Percentiles rank a stretch among this genome's conserved stretches.
These are phyloP conservation scores for Phalanger gymnotis DNA, from an alignment of 2,797 vertebrate species.

Conservation along the genomic window DNA sequence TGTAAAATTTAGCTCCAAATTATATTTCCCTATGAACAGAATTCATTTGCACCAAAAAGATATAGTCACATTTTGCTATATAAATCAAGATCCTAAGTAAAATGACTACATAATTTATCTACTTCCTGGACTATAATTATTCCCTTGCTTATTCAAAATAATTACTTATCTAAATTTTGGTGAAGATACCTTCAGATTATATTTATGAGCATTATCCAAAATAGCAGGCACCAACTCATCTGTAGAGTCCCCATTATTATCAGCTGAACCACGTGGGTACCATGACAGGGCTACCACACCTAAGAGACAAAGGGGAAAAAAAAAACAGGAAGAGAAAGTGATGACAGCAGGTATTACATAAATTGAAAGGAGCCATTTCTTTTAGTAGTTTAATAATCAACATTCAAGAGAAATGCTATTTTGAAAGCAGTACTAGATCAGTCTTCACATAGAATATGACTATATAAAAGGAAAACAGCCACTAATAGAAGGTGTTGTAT, in stretches of 20 bases:
- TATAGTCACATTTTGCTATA: slow-evolving; percentile 7
- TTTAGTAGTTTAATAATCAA: background rate
- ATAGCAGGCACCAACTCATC: slow-evolving; percentile 92
- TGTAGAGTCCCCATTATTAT: slow-evolving; percentile 92
- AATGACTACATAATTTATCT: background rate
- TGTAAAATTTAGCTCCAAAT: background rate
- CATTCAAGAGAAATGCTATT: background rate
- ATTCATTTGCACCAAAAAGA: slow-evolving; percentile 25
- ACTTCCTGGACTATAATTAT: background rate
- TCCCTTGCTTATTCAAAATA: background rate
- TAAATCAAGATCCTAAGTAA: slow-evolving; percentile 27
- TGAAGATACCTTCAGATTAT: slow-evolving; percentile 91
- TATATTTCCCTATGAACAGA: slow-evolving; percentile 1
- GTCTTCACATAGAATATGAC: background rate
- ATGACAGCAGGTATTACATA: background rate
- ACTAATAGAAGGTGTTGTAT: background rate
- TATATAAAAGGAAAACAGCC: background rate
- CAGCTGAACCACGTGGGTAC: slow-evolving; percentile 92
- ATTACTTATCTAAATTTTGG: background rate
- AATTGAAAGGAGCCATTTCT: background rate
- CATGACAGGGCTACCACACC: slow-evolving; percentile 96
- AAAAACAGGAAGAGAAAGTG: slow-evolving; percentile 10
- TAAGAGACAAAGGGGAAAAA: slow-evolving; percentile 78
- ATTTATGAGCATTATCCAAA: slow-evolving; percentile 94
- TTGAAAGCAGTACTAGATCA: background rate